Conservation (phyloP, 2,888 invertebrate species). For the Lasioglossum lativentre region DNA sequence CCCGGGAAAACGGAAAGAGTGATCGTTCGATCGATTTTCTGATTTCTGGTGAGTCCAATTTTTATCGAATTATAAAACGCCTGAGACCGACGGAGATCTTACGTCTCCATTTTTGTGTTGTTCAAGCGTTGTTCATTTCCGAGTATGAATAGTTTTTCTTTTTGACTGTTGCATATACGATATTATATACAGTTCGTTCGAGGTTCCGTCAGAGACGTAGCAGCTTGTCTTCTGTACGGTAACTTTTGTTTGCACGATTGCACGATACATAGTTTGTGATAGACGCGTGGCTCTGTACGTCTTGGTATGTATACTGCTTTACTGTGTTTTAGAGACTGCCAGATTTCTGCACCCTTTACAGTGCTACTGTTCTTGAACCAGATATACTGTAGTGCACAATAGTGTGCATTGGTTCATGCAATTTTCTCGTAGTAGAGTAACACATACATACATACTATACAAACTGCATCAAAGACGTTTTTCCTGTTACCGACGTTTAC, state of each 20-base stretch:
- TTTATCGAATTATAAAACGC: slow-evolving; percentile 18
- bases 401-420: not conserved
- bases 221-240: slow-evolving; percentile 14
- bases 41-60: slow-evolving; percentile 33
- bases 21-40: slow-evolving; percentile 35
- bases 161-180: slow-evolving; percentile 1
- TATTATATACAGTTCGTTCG: not conserved
- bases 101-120: not conserved
- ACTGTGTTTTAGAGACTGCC: not conserved
- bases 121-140: not conserved
- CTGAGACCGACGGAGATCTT: not conserved
- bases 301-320: not conserved
- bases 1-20: slow-evolving; percentile 26
- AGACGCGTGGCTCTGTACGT: not conserved
- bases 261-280: slow-evolving; percentile 9
- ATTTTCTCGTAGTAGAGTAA: not conserved
- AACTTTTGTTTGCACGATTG: slow-evolving; percentile 10
- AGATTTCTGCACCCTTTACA: not conserved
- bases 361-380: not conserved
- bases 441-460: not conserved
- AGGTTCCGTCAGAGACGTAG: slow-evolving; percentile 6
- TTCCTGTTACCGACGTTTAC: not conserved
- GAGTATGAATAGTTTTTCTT: not conserved
- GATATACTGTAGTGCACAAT: not conserved
- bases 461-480: not conserved